Base-by-base conservation (phyloP, 2,113 vertebrate species). In the Dissostichus mawsoni region DNA sequence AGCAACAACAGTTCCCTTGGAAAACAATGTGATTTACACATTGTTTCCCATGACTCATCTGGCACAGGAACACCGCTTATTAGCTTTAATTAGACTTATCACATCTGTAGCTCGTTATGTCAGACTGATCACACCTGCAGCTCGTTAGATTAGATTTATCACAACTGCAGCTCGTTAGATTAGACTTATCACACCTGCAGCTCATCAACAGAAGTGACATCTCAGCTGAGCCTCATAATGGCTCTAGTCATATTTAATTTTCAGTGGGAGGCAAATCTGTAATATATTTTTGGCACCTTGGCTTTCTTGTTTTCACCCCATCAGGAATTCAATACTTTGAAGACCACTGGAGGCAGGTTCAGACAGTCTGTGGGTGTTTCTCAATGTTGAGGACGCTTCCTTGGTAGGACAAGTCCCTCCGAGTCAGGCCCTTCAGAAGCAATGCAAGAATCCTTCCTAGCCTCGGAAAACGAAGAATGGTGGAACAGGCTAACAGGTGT, bases 181-280 rank as follows among this genome's bases (percentile, higher is more conserved):
- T 8, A 41, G 36, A 41, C 36, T 41, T 1, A 41, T 41, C 36
- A 41, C 36, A 41, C 66, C 58, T 69, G 51, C 16, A 56, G 55
- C 61, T 11, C 5, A 6, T 73, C 29, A 44, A 62, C 56, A 68
- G 48, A 44, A 58, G 33, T 20, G 50, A 55, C 18, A 23, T 44
- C 16, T 70, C 67, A 81, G 58, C 50, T 50, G 41, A 63, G 65
- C 11, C 25, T 81, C 57, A 64, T 63, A 41, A 13, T 20, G 23
- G 17, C 23, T 18, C 7, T 20, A 14, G 12, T 25, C 18, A 41
- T 9, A 64, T 48, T 61, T 33, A 11, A 14, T 13, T 41, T 11
- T 12, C 18, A 8, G 11, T 23, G 11, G 3, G 56, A 64, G 13
- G 25, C 8, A 23, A 44, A 53, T 14, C 9, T 52, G 64, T 41